Evolutionary conservation across 2,888 invertebrate species (phyloP).

Genomic region (Danaus chrysippus): DNA sequence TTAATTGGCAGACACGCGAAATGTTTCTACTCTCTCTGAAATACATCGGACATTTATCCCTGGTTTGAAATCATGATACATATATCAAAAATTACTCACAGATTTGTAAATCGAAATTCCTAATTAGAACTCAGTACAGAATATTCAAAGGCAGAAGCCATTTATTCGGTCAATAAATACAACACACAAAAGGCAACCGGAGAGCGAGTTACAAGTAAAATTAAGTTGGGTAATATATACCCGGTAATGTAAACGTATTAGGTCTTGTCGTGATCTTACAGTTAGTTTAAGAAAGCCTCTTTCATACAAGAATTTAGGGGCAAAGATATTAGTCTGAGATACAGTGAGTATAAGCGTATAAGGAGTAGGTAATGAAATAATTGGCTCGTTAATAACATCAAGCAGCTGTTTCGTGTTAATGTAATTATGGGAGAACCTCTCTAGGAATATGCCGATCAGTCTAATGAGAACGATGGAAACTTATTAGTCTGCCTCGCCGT

Average conservation of each 20-base stretch:
- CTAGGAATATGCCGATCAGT: conserved; percentile 23
- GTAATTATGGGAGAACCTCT: conserved; percentile 28
- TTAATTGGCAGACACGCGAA: no score
- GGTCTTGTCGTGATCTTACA: conserved; percentile 23
- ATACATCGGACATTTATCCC: no score
- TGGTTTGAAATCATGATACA: no score
- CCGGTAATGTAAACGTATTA: conserved; percentile 14
- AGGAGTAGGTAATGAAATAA: conserved; percentile 35
- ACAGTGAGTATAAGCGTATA: conserved; percentile 27
- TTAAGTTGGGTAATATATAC: conserved; percentile 5
- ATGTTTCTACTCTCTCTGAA: no score
- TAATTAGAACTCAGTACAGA: no score
- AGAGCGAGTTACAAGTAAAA: conserved; percentile 1
- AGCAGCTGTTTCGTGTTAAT: conserved; percentile 27
- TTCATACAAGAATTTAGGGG: conserved; percentile 19
- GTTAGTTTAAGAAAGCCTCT: conserved; percentile 27
- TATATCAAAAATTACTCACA: no score
- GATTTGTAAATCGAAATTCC: no score
- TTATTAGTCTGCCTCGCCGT: conserved; percentile 27
- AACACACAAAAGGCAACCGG: no score
- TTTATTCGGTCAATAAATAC: no score
- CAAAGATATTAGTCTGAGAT: conserved; percentile 25
- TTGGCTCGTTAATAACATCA: conserved; percentile 35
- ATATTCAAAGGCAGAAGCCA: no score
- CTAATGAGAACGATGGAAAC: conserved; percentile 28